Conservation (phyloP, 2,113 vertebrate genomes). For the Malurus cyaneus region DNA sequence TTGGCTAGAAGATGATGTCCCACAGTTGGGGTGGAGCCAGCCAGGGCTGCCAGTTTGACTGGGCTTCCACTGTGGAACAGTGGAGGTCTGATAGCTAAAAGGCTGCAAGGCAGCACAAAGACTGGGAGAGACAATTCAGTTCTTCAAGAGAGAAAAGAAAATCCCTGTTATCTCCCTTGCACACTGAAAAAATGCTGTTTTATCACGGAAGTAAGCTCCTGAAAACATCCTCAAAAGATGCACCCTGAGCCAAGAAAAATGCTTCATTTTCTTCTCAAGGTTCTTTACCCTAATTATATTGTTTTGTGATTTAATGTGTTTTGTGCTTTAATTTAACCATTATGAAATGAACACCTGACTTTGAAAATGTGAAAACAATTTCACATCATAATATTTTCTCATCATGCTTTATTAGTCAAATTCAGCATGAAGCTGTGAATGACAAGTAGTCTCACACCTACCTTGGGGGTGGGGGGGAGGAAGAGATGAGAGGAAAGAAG, state of each 20-base stretch:
- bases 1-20: not conserved
- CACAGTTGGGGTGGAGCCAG: not conserved
- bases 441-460: not conserved
- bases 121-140: not conserved
- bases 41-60: not conserved
- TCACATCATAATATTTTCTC: not conserved
- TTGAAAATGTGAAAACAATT: conserved; percentile 18
- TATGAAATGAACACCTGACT: conserved; percentile 1
- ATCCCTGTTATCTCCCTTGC: not conserved
- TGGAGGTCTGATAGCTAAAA: not conserved
- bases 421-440: conserved; percentile 5
- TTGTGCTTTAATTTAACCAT: not conserved
- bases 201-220: not conserved
- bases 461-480: not conserved
- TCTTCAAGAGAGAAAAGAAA: not conserved
- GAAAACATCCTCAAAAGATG: not conserved
- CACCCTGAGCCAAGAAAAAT: not conserved
- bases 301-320: not conserved
- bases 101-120: not conserved
- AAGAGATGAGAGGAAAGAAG: not conserved
- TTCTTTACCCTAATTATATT: not conserved
- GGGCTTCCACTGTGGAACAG: not conserved
- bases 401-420: conserved; percentile 13
- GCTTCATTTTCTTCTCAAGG: not conserved
- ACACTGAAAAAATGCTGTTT: not conserved